These are phyloP conservation scores for Sipha maydis DNA, from an alignment of 2,888 invertebrate species.

Conservation along the genomic window DNA sequence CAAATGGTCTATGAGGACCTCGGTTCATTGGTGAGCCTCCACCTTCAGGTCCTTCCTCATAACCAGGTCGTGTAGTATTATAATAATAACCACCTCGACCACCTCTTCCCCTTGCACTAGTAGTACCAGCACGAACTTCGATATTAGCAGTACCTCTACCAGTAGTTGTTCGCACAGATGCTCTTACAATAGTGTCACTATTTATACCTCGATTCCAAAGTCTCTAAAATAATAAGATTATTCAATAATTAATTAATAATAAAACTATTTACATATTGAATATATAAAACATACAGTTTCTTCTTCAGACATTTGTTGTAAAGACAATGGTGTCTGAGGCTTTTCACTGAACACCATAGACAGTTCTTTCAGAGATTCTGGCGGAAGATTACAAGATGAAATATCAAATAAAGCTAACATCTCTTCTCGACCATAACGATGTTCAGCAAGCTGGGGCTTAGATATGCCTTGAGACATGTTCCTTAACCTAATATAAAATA, in stretches of 20 bases:
- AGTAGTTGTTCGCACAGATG: conserved; percentile 41
- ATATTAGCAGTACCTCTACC: conserved; percentile 64
- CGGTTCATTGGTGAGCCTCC: conserved; percentile 59
- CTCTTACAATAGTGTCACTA: conserved; percentile 68
- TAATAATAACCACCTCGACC: conserved; percentile 65
- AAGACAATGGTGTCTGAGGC: conserved; percentile 78
- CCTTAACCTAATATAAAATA: conserved; percentile 73
- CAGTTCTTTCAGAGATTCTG: conserved; percentile 74
- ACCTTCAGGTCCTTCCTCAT: conserved; percentile 67
- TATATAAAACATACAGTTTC: conserved; percentile 71
- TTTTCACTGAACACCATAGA: conserved; percentile 76
- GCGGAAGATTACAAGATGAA: conserved; percentile 67
- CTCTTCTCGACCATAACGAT: conserved; percentile 94
- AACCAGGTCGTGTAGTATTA: conserved; percentile 68
- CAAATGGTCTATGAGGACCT: conserved; percentile 64
- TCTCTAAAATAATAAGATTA: conserved; percentile 68
- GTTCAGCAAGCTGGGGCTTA: conserved; percentile 77
- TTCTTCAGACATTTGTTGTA: conserved; percentile 76
- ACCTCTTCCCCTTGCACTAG: conserved; percentile 64
- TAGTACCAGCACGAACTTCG: conserved; percentile 64
- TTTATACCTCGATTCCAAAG: conserved; percentile 72
- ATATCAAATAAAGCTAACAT: conserved; percentile 89
- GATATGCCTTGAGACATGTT: conserved; percentile 76
- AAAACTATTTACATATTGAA: neutral
- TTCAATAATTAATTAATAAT: neutral